Base-by-base conservation (phyloP, 2,888 invertebrate species). In the Drosophila birchii region DNA sequence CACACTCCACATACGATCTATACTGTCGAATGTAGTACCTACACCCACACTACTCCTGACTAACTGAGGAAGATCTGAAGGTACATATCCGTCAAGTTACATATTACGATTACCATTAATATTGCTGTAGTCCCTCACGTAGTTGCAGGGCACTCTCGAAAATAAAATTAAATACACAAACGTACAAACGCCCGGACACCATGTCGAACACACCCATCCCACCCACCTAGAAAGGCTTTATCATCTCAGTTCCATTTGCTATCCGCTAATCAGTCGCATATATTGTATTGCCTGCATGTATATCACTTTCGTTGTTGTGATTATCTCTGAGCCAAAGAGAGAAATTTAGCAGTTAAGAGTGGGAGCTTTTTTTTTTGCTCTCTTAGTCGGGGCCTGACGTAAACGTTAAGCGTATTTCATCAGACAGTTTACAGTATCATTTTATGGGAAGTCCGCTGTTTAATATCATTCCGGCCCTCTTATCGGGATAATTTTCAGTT, bases 41-140 rank as follows among this genome's bases (percentile, higher is more conserved):
- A 85, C 78, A 85, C 72, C 75, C 77, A 81, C 82, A 81, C 71
- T 66, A 90, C 76, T 91, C 88, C 88, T 92, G 92, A 92, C 91
- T 92, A 90, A 88, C 90, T 87, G 90, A 90, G 91, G 92, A 92
- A 80, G 91, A 91, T 82, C 81, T 91, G 70, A 92, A 92, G 92
- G 92, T 92, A 92, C 81, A 85, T 83, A 86, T 82, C 62, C 78
- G 67, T 59, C 74, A 83, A 77, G 59, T 66, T 53, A 62, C 79
- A 49, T 73, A 68, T 53, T 68, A 79, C 55, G 57, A 66, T 60
- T 51, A 55, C 54, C 58, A 73, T 73, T 54, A 45, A 51, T 70
- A 79, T 74, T 60, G 61, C 66, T 55, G 61, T 82, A 62, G 78
- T 61, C 51, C 51, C 58, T 45, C 44, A 68, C 53, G 77, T 73